Evolutionary conservation across 2,797 vertebrate species (phyloP).

Genomic region (Galagoides demidoff): DNA sequence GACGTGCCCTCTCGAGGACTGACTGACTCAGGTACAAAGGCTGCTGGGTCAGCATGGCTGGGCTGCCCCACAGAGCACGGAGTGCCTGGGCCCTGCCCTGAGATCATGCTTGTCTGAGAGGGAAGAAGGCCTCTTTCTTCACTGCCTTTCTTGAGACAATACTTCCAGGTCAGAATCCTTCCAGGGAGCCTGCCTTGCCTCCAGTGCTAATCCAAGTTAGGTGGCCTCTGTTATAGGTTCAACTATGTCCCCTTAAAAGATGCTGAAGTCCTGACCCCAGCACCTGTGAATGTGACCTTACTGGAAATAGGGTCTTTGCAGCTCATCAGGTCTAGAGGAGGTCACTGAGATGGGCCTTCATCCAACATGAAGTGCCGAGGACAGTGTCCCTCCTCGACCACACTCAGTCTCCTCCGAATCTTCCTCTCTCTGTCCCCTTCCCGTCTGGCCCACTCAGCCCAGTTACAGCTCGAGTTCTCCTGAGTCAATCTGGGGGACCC

Average conservation of each 20-base stretch:
- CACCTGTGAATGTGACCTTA: neutral
- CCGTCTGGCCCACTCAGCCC: accelerated
- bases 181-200: no score
- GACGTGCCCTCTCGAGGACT: neutral
- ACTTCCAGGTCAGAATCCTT: neutral
- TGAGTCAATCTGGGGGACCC: accelerated
- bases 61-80: accelerated
- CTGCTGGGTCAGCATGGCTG: no score
- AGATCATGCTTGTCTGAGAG: neutral
- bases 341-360: accelerated
- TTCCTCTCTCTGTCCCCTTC: accelerated
- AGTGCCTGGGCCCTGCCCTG: no score
- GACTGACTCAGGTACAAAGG: no score
- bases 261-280: accelerated
- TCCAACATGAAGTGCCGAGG: neutral
- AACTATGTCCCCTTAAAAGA: neutral
- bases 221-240: neutral
- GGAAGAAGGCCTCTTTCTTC: neutral
- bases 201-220: no score
- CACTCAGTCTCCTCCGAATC: neutral
- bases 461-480: neutral
- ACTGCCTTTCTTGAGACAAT: neutral
- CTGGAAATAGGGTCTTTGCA: neutral
- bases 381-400: no score
- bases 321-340: no score